A percentile compares a stretch with the other conserved stretches of the same genome.
phyloP scores from a whole-genome alignment of 2,888 invertebrate species.

The Odontothrips loti region DNA sequence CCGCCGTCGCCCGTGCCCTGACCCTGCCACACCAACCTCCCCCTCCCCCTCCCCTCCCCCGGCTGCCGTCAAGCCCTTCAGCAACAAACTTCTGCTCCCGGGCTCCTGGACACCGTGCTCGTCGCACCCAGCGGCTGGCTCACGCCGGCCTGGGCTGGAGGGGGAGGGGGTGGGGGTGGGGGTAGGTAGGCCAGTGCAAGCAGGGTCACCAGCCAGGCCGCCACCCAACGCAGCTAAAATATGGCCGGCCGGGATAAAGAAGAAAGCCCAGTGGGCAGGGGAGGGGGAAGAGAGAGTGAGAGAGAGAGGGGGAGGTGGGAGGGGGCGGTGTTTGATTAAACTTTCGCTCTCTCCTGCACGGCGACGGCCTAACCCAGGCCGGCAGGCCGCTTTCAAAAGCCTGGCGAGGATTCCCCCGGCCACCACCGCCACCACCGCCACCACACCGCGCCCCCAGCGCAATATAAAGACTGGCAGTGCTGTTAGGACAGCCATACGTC shows the following conservation, averaged over 20 bases:
- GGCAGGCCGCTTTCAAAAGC: neutral
- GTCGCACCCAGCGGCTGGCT: neutral
- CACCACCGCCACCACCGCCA: neutral
- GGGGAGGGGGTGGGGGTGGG: no score
- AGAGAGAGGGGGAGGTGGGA: neutral
- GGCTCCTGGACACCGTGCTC: neutral
- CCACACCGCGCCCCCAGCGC: neutral
- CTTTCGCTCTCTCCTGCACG: neutral
- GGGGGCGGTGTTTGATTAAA: neutral
- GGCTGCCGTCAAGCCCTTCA: neutral
- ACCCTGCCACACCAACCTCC: neutral
- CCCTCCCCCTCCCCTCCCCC: neutral
- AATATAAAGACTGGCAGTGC: no score
- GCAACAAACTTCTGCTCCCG: neutral
- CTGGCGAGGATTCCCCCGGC: neutral
- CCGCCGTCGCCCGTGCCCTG: neutral
- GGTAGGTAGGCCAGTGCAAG: no score
- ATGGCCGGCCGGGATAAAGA: neutral
- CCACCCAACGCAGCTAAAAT: neutral
- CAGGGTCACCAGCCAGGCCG: neutral
- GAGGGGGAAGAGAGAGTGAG: neutral
- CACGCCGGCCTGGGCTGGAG: neutral
- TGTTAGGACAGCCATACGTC: no score
- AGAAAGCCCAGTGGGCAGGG: neutral
- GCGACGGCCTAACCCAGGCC: no score